Base-by-base conservation (phyloP, 2,113 vertebrate genomes). In the Serinus canaria region DNA sequence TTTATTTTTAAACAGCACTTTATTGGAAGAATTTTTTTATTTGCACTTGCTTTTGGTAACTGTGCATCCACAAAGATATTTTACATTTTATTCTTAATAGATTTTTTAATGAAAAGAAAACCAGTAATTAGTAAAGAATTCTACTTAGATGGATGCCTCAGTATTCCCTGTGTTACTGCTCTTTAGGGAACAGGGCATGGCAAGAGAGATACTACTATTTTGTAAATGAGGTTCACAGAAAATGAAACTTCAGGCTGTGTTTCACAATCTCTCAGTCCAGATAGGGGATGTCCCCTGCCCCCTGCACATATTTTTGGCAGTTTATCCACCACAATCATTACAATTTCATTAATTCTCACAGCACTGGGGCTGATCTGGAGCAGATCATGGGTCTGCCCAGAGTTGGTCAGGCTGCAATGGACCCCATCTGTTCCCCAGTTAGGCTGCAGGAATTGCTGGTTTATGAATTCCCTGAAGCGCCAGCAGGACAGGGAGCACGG, bases 71-170 rank as follows among this genome's bases (percentile, higher is more conserved):
- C 35, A 63, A 67, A 72, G 39, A 10, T 83, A 81, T n/a, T 79
- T 91, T 72, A 56, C 7, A 43, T 79, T 85, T 83, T 63, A 73
- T 94, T 76, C 49, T 84, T 87, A 92, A 86, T n/a, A 41, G 25
- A 60, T 78, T 82, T 95, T 93, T 73, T 56, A 59, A 64, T 83
- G 20, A 88, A 92, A 87, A 87, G 44, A 81, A 93, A 89, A 31
- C 56, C 31, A 70, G 92, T 76, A 94, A 95, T 96, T 89, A 76
- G 72, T 43, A 76, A 80, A 79, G 47, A 53, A 35, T 76, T 93
- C 85, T 75, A 47, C 55, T 81, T 90, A 67, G 35, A 89, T 72
- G 31, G 37, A 49, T 93, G 83, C 64, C 88, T 81, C 86, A 60
- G 19, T 68, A 64, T 83, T 89, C 56, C 76, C 74, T 2, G 0